Evolutionary conservation across 2,888 invertebrate genomes (phyloP).

Genomic region (Vannuccia rotundouncinata): DNA sequence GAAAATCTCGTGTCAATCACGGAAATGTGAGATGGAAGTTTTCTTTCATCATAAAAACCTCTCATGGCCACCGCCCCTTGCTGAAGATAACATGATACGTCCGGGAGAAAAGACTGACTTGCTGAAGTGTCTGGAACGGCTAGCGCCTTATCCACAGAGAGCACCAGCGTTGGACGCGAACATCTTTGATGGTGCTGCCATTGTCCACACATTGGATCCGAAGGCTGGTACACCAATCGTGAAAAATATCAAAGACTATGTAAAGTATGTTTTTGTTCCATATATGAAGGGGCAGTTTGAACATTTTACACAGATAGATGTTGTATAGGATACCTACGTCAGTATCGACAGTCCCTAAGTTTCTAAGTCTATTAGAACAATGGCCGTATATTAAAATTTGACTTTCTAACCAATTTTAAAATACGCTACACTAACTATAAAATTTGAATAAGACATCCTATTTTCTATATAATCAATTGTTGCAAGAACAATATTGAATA

Average conservation of each 20-base stretch:
- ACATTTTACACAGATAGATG: constrained; percentile 40
- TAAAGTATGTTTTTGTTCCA: constrained; percentile 38
- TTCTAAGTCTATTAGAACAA: too few relatives aligned
- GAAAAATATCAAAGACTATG: constrained; percentile 39
- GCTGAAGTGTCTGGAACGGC: constrained; percentile 15
- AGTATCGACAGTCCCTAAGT: too few relatives aligned
- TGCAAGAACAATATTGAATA: too few relatives aligned
- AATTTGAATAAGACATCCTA: too few relatives aligned
- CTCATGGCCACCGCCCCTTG: neutral
- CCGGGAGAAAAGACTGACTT: constrained; percentile 37
- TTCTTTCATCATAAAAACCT: neutral
- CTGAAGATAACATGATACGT: constrained; percentile 7
- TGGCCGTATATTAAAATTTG: too few relatives aligned
- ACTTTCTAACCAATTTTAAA: too few relatives aligned
- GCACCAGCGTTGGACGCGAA: constrained; percentile 32
- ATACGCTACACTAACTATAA: too few relatives aligned
- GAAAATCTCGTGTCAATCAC: neutral
- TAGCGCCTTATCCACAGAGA: neutral
- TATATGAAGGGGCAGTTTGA: constrained; percentile 39
- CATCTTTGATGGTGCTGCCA: constrained; percentile 41
- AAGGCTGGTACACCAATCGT: constrained; percentile 39
- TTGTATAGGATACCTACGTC: constrained; percentile 42
- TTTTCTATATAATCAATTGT: too few relatives aligned
- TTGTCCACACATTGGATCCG: constrained; percentile 40
- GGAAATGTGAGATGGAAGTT: neutral